Evolutionary conservation across 1,140 invertebrate species (phyloP), one percentile per base, ranked within the genome.

Genomic region (Melitaea cinxia): DNA sequence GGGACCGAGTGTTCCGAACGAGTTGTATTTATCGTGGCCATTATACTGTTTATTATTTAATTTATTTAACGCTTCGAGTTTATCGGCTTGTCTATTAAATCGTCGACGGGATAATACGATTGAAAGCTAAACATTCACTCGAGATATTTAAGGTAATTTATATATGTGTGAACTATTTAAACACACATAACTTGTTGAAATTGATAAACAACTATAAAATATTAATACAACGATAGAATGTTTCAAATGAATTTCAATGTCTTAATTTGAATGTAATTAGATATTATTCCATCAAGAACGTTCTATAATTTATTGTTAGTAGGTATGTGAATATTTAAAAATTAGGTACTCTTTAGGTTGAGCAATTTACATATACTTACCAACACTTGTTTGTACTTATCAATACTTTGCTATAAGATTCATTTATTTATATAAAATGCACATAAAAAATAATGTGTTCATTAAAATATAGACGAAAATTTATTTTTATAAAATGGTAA

Each of bases 41-140:
- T 91, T 91, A 91, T 89, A 83, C 80, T 78, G 89, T 91, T 90
- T 90, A 90, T 90, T 90, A 89, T 90, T 90, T 89, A 90, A 90
- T 90, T 90, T 90, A 89, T 90, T 89, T 88, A 88, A 88, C 84
- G 80, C 85, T 79, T 77, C 70, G 75, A 70, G 72, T 78, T 89
- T 88, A 88, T 85, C 81, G 76, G 80, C 80, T 84, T 84, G 86
- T 86, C 86, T 88, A 89, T 90, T 88, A 88, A 87, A 84, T 83
- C 68, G 82, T 82, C 78, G 83, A 84, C 60, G 74, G 80, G 81
- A 81, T 83, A 88, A 83, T 81, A 76, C 77, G 78, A 85, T 88
- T 80, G 75, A 76, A 86, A 86, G 70, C 82, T 80, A 79, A 85
- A 85, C 81, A 84, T 84, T 88, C 77, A 77, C 65, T 75, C 76